These are phyloP conservation scores for Herminia tarsipennalis DNA, from an alignment of 2,888 invertebrate species.

Conservation along the genomic window DNA sequence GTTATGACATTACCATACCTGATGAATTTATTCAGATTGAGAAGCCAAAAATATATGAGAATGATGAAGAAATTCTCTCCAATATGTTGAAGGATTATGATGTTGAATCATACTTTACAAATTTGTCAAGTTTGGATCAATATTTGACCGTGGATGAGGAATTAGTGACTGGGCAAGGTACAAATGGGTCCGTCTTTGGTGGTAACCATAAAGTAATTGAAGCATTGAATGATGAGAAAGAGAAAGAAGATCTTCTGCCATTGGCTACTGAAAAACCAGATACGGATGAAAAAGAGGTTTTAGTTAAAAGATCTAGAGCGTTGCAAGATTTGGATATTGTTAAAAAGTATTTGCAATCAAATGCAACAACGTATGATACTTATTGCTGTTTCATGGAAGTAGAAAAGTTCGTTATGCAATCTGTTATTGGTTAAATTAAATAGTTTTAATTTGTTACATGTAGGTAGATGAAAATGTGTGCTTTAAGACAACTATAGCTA, in stretches of 20 bases:
- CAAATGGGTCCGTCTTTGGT: constrained; percentile 57
- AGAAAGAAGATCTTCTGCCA: constrained; percentile 47
- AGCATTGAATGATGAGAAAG: constrained; percentile 24
- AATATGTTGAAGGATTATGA: constrained; percentile 53
- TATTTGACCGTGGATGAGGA: constrained; percentile 62
- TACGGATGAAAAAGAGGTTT: constrained; percentile 39
- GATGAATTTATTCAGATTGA: constrained; percentile 17
- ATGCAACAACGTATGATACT: constrained; percentile 39
- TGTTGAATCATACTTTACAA: constrained; percentile 51
- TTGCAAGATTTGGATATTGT: constrained; percentile 53
- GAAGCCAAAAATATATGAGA: constrained; percentile 42
- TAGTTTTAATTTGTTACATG: background rate
- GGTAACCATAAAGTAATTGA: constrained; percentile 53
- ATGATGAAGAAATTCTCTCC: constrained; percentile 51
- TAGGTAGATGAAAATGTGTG: too few relatives aligned
- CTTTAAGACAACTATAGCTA: too few relatives aligned
- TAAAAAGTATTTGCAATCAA: constrained; percentile 47
- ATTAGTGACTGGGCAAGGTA: constrained; percentile 56
- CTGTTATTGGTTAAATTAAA: constrained; percentile 30
- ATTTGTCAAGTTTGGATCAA: constrained; percentile 46
- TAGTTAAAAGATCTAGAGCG: constrained; percentile 45
- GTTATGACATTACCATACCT: constrained; percentile 49
- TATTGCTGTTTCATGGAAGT: constrained; percentile 51
- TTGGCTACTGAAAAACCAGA: constrained; percentile 50
- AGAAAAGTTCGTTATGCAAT: constrained; percentile 46